A percentile compares a stretch with the other conserved stretches of the same genome.
phyloP scores from a whole-genome alignment of 1,140 invertebrate genomes.

The Meloidogyne exigua region DNA sequence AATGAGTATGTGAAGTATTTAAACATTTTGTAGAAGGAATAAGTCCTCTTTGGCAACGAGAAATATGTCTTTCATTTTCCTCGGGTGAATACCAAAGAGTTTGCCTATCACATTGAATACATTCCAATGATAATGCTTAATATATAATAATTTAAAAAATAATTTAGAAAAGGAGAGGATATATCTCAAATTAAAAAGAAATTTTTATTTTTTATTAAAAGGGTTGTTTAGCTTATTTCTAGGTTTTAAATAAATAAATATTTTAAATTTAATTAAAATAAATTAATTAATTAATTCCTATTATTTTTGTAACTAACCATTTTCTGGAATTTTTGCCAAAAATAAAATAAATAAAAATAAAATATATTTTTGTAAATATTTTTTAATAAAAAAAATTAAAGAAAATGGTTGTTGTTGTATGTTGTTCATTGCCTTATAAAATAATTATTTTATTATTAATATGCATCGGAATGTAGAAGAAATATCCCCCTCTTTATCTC shows the following conservation, averaged over 20 bases:
- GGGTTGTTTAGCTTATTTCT: no score
- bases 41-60: constrained; percentile 41
- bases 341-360: constrained; percentile 10
- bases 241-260: no score
- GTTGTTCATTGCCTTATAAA: background rate
- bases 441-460: no score
- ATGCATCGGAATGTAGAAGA: background rate
- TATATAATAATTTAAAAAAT: no score
- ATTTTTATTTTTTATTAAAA: no score
- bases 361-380: constrained; percentile 6
- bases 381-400: constrained; percentile 10
- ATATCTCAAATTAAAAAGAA: no score
- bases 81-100: constrained; percentile 54
- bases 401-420: constrained; percentile 7
- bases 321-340: constrained; percentile 1
- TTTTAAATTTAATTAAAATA: no score
- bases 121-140: constrained; percentile 37
- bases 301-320: constrained; percentile 21
- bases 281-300: no score
- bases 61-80: constrained; percentile 52
- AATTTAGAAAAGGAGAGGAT: no score
- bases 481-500: no score
- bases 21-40: constrained; percentile 43
- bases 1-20: constrained; percentile 52
- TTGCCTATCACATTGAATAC: constrained; percentile 53